A percentile compares a stretch with the other conserved stretches of the same genome.
Conservation (phyloP, 92 coral and sea anemone species). For the Galaxea fascicularis region DNA sequence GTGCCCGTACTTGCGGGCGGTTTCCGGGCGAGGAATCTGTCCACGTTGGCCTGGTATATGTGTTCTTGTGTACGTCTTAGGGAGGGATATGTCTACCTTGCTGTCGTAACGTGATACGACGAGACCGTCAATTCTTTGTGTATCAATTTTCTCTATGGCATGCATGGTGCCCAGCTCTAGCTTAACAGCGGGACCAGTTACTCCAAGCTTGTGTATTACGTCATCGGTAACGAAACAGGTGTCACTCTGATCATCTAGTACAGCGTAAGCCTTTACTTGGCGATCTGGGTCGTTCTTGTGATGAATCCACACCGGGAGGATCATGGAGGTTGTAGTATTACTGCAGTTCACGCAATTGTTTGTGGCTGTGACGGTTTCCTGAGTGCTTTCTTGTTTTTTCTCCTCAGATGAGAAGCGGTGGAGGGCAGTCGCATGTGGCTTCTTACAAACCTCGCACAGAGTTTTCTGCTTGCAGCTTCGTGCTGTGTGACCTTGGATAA, state of each 20-base stretch:
- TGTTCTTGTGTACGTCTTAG: conserved; percentile 62
- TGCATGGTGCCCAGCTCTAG: conserved; percentile 65
- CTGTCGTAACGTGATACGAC: conserved; percentile 47
- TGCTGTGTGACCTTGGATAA: conserved; percentile 56
- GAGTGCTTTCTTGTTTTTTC: conserved; percentile 6
- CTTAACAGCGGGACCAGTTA: conserved; percentile 57
- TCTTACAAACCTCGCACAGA: conserved; percentile 67
- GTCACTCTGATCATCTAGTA: conserved; percentile 72
- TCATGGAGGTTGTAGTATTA: conserved; percentile 66
- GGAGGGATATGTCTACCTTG: conserved; percentile 51
- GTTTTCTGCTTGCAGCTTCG: conserved; percentile 51
- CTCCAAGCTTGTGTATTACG: conserved; percentile 10
- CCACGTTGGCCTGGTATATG: conserved; percentile 59
- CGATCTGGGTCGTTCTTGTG: conserved; percentile 56
- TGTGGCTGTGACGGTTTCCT: too few relatives aligned
- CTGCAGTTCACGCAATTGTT: conserved; percentile 60
- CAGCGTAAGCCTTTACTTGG: conserved; percentile 59
- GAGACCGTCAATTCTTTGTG: conserved; percentile 58
- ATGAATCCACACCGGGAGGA: conserved; percentile 64
- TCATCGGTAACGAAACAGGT: conserved; percentile 64
- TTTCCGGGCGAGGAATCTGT: conserved; percentile 71
- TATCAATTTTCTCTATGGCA: conserved; percentile 38
- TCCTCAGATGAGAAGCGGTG: conserved; percentile 11
- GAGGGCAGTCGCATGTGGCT: conserved; percentile 70
- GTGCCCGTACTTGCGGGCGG: conserved; percentile 55